These are phyloP conservation scores for Steinernema khuongi DNA, from an alignment of 1,140 invertebrate genomes.

Conservation along the genomic window DNA sequence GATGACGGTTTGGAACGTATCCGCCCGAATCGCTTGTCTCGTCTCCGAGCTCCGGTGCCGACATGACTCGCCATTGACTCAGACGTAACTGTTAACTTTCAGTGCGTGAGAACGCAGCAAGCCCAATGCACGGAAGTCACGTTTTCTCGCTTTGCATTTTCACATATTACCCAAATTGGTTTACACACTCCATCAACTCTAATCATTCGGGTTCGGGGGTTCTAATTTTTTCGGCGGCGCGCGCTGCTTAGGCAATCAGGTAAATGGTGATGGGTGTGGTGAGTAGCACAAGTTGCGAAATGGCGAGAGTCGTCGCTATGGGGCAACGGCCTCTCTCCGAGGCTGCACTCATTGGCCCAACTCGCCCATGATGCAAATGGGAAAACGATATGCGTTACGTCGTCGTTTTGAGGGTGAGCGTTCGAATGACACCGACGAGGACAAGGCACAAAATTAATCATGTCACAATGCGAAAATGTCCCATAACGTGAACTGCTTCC, in stretches of 20 bases:
- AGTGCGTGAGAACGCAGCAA: too few species aligned
- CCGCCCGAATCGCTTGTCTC: neutral
- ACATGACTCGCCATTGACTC: neutral
- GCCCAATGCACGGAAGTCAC: neutral
- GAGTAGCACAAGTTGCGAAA: conserved; percentile 8
- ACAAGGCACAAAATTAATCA: conserved; percentile 13
- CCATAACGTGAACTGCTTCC: neutral
- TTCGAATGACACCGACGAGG: neutral
- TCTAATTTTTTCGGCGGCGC: neutral
- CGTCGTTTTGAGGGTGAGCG: neutral
- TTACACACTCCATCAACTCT: neutral
- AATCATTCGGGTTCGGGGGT: neutral
- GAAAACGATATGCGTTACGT: neutral
- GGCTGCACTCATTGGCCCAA: too few species aligned
- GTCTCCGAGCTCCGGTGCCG: neutral
- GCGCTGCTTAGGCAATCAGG: neutral
- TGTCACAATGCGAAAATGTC: conserved; percentile 9
- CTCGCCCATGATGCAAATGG: neutral
- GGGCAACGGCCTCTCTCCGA: too few species aligned
- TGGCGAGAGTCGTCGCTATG: neutral
- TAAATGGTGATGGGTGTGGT: neutral
- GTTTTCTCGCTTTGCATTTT: neutral
- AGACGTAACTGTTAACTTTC: neutral
- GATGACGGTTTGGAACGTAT: neutral
- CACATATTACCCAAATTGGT: neutral